Evolutionary conservation across 2,113 vertebrate genomes (phyloP), one percentile per base, ranked within the genome.

Genomic region (Mormoops blainvillei): DNA sequence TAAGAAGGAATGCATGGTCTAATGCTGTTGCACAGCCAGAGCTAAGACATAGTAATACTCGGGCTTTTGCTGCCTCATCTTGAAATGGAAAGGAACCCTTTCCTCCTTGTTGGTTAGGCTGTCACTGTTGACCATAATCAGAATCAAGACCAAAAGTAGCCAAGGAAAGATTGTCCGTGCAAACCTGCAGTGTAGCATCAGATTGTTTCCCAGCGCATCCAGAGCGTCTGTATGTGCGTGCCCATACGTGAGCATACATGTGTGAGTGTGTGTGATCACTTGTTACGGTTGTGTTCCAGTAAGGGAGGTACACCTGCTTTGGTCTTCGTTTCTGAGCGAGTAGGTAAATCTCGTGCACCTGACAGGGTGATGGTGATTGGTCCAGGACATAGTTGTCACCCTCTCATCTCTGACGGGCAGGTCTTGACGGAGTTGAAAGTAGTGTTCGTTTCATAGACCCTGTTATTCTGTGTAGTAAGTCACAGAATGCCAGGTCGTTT

Each of bases 1-100:
- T 71, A 61, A 65, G 61, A 77, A 61, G 48, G 43, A 56, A n/a
- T 3, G 10, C 4, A 3, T 65, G 28, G 56, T 24, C 50, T n/a
- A 36, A 43, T 5, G 0, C n/a, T n/a, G n/a, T n/a, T n/a, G n/a
- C n/a, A n/a, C 3, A 36, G 36, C 18, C 2, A 0, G 15, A 31
- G 52, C 58, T 41, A 2, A 18, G 45, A 18, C 19, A 0, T 0
- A 43, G 31, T 24, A 5, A 14, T 38, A 8, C 38, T 50, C 70
- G 26, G 54, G 45, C n/a, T 45, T 50, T 65, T 74, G 24, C 56
- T 22, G 1, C 61, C 18, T 41, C 4, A n/a, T 33, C 45, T 52
- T 71, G 14, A 65, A 56, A 71, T 28, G 16, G 19, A 71, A 28
- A 87, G 45, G 67, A 87, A 36, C 7, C 54, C 70, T 88, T 65